Evolutionary conservation across 2,888 invertebrate species (phyloP), one percentile per base, ranked within the genome.

Genomic region (Trissonchulus latispiculum): DNA sequence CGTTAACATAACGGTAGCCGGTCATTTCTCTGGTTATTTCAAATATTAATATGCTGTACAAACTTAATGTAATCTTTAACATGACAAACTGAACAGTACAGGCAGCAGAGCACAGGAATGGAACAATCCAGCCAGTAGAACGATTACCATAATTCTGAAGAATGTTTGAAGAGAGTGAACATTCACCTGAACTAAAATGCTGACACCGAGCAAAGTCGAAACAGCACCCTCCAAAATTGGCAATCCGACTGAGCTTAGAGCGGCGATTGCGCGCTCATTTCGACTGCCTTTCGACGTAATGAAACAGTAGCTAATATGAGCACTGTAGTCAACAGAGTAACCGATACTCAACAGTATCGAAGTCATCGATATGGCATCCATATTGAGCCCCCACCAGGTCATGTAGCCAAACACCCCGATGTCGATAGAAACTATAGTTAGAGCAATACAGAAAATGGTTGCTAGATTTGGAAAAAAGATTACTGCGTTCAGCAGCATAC

Each of bases 341-440:
- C n/a, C n/a, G n/a, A 95, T 93, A 83, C 95, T 95, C 94, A 95
- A 95, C 78, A 95, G 95, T 72, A 95, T 87, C 83, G 94, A 93
- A 76, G 94, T 93, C 93, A 94, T 94, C 0, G 93, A 93, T 79
- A 94, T 93, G 0, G 48, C 36, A 31, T 81, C 81, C 71, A 95
- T 86, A 81, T 93, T 93, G 3, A 95, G 94, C 78, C 90, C 90
- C 95, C n/a, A n/a, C n/a, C n/a, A n/a, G n/a, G n/a, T n/a, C n/a
- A n/a, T n/a, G n/a, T n/a, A n/a, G n/a, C n/a, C n/a, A n/a, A n/a
- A n/a, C n/a, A n/a, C n/a, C n/a, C n/a, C n/a, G n/a, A n/a, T n/a
- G n/a, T n/a, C n/a, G n/a, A n/a, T n/a, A n/a, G n/a, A n/a, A n/a
- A n/a, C n/a, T n/a, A n/a, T n/a, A n/a, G n/a, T n/a, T n/a, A n/a